Percentiles rank a stretch among this genome's conserved stretches.
phyloP scores from a whole-genome alignment of 1,140 invertebrate species.

The Ditylenchus dipsaci region DNA sequence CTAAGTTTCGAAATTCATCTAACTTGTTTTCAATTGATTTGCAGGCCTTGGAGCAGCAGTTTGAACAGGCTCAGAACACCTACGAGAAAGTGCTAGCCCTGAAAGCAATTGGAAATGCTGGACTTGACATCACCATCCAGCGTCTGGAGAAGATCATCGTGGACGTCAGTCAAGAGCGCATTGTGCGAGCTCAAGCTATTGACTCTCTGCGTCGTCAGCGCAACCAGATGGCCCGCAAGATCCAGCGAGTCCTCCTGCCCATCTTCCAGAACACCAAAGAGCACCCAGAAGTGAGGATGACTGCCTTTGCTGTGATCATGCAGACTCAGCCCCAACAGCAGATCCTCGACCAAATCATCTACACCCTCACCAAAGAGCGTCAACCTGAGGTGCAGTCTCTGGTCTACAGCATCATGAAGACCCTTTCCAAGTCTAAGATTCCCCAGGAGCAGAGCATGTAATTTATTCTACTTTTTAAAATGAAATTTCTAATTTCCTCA shows the following conservation, averaged over 20 bases:
- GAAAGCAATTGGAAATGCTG: slow-evolving; percentile 40
- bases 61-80: slow-evolving; percentile 20
- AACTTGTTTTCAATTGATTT: slow-evolving; percentile 19
- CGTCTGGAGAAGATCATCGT: slow-evolving; percentile 37
- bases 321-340: slow-evolving; percentile 12
- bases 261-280: slow-evolving; percentile 41
- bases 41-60: slow-evolving; percentile 26
- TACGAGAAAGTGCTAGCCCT: slow-evolving; percentile 46
- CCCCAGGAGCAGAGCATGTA: slow-evolving; percentile 31
- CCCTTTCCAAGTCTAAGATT: slow-evolving; percentile 28
- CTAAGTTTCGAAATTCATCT: neutral
- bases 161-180: slow-evolving; percentile 13
- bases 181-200: slow-evolving; percentile 35
- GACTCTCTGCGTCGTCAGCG: slow-evolving; percentile 31
- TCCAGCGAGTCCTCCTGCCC: slow-evolving; percentile 37
- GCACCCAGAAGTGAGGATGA: slow-evolving; percentile 40
- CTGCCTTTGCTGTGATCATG: slow-evolving; percentile 45
- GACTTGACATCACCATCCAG: slow-evolving; percentile 32
- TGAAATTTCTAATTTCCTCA: slow-evolving; percentile 3
- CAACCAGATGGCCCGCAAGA: slow-evolving; percentile 26
- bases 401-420: slow-evolving; percentile 32
- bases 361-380: slow-evolving; percentile 28
- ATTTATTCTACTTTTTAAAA: no score
- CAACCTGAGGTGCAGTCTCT: slow-evolving; percentile 42
- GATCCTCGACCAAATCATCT: slow-evolving; percentile 29